These are phyloP conservation scores for Margarornis squamiger DNA, from an alignment of 2,797 vertebrate species.

Conservation along the genomic window DNA sequence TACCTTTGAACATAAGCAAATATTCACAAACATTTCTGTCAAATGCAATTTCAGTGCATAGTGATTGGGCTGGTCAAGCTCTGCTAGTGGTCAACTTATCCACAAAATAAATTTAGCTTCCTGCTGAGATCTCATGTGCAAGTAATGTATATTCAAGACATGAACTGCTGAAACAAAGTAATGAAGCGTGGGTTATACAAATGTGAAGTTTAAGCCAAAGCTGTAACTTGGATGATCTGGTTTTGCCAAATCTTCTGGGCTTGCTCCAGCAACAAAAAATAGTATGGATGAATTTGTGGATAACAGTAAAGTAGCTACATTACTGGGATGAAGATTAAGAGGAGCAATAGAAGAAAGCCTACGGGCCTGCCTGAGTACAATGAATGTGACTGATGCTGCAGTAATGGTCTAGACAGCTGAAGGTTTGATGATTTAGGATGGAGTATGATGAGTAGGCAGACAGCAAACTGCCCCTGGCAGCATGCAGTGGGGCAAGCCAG, in stretches of 20 bases:
- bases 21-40: background rate
- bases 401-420: background rate
- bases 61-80: background rate
- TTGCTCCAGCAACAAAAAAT: background rate
- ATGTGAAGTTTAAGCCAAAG: background rate
- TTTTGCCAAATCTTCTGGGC: background rate
- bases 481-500: background rate
- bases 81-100: background rate
- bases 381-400: background rate
- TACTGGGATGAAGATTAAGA: background rate
- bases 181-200: background rate
- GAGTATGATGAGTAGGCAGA: background rate
- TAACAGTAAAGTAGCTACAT: background rate
- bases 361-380: background rate
- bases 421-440: background rate
- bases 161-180: background rate
- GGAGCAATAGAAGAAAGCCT: background rate
- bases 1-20: background rate
- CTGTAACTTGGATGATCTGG: background rate
- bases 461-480: background rate
- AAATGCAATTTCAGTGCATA: background rate
- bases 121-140: background rate
- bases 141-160: background rate
- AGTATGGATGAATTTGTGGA: background rate
- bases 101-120: background rate